A percentile compares a stretch with the other conserved stretches of the same genome.
Conservation (phyloP, 2,797 vertebrate species). For the Xenopus petersii region DNA sequence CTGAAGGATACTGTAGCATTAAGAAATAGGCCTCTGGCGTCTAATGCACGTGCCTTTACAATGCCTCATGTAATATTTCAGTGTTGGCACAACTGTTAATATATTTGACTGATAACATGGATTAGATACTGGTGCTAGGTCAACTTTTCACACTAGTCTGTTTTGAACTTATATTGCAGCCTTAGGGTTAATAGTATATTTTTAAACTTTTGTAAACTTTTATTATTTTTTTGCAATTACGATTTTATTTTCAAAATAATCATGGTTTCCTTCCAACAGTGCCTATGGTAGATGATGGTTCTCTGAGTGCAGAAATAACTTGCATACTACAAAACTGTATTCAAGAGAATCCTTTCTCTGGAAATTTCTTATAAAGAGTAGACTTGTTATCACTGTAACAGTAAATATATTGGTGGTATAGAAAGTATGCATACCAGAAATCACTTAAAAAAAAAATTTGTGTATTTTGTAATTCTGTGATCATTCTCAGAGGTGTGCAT, state of each 20-base stretch:
- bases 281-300: not conserved
- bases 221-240: not conserved
- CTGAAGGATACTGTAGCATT: conserved; percentile 6
- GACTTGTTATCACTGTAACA: not conserved
- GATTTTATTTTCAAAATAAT: not conserved
- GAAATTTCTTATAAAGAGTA: not conserved
- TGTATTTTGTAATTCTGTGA: not conserved
- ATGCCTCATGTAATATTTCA: not conserved
- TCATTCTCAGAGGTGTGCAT: not conserved
- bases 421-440: not conserved
- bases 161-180: not conserved
- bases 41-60: conserved; percentile 29
- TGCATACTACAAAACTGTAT: not conserved
- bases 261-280: not conserved
- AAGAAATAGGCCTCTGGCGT: not conserved
- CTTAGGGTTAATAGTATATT: not conserved
- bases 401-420: not conserved
- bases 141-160: conserved; percentile 9
- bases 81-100: conserved; percentile 15
- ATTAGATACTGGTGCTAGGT: conserved; percentile 24
- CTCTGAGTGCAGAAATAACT: not conserved
- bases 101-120: not conserved
- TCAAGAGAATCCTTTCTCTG: not conserved
- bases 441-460: not conserved
- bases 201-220: not conserved